Evolutionary conservation across 35 echinoderm and acorn worm genomes (phyloP).

Genomic region (Lytechinus variegatus): DNA sequence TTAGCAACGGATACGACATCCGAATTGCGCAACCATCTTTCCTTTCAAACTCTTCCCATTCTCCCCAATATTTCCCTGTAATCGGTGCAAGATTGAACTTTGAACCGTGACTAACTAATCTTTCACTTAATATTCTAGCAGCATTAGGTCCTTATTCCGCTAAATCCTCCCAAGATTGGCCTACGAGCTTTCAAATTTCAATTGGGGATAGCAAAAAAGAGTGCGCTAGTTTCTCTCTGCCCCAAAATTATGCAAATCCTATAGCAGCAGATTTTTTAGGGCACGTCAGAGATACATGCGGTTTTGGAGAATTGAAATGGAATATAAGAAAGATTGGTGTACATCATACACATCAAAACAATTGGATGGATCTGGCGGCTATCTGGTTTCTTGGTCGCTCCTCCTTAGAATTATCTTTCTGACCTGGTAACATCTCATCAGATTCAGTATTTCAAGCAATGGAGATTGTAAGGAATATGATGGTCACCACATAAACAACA

Average conservation of each 20-base stretch:
- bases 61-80: not conserved
- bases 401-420: not conserved
- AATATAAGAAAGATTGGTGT: constrained; percentile 13
- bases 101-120: not conserved
- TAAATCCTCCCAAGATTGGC: not conserved
- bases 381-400: not conserved
- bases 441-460: not conserved
- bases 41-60: not conserved
- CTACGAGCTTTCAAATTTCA: constrained; percentile 9
- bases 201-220: not conserved
- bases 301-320: not conserved
- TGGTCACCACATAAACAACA: not conserved
- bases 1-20: not conserved
- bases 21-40: not conserved
- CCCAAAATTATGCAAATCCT: not conserved
- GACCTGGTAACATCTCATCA: not conserved
- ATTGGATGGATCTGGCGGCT: not conserved
- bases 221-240: not conserved
- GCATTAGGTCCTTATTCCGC: not conserved
- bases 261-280: not conserved
- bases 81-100: not conserved
- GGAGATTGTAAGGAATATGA: not conserved
- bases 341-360: not conserved
- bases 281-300: not conserved
- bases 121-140: constrained; percentile 14